Conservation (phyloP, 1,140 invertebrate genomes). For the Dufourea novaeangliae region DNA sequence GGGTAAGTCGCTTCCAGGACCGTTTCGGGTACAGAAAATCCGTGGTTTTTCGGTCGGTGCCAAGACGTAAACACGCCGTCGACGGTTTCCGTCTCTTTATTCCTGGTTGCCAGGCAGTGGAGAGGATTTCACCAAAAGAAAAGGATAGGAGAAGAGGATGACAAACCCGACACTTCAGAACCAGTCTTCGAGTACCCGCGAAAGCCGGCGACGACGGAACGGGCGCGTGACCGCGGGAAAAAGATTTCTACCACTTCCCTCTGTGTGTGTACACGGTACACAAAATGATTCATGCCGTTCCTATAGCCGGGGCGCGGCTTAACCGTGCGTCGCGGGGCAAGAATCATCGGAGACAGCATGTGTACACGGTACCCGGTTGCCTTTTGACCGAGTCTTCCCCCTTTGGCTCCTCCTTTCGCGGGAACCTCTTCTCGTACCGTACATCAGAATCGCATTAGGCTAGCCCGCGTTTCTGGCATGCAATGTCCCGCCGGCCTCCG, state of each 20-base stretch:
- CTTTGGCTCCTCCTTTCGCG: neutral
- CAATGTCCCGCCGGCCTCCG: neutral
- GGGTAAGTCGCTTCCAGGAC: constrained; percentile 33
- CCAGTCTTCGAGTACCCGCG: constrained; percentile 30
- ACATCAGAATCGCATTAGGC: constrained; percentile 44
- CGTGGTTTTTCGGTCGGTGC: constrained; percentile 39
- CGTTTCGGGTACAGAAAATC: constrained; percentile 56
- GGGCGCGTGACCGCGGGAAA: constrained; percentile 16
- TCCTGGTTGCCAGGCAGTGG: neutral
- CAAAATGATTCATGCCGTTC: neutral
- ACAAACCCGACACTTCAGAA: constrained; percentile 58
- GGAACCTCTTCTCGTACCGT: neutral
- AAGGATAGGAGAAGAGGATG: constrained; percentile 44
- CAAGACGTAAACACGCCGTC: constrained; percentile 54
- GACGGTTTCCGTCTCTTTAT: constrained; percentile 41
- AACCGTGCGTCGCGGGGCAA: neutral
- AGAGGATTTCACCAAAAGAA: constrained; percentile 41
- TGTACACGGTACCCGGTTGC: neutral
- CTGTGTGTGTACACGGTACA: neutral
- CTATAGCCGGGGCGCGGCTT: neutral
- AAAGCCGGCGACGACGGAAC: constrained; percentile 8
- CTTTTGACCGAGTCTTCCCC: neutral
- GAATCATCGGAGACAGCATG: neutral
- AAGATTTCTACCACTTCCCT: constrained; percentile 20
- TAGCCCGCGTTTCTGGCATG: neutral